Evolutionary conservation across 2,888 invertebrate genomes (phyloP).

Genomic region (Beris chalybata): DNA sequence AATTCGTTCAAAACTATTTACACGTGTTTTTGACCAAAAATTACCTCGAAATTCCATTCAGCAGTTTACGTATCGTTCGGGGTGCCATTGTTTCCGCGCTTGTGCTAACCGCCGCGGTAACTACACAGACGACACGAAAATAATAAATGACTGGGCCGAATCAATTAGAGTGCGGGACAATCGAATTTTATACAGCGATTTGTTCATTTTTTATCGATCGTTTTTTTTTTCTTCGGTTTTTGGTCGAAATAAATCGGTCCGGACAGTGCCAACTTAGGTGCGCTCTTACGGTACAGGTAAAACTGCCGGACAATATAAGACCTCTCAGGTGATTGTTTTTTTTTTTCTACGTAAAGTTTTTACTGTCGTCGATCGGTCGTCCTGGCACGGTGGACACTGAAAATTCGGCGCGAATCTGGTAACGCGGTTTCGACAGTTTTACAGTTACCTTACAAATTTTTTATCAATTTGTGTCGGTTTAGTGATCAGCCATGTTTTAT

Average conservation of each 20-base stretch:
- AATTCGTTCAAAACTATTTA: conserved; percentile 31
- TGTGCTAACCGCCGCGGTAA: conserved; percentile 5
- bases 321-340: too few relatives aligned
- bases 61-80: conserved; percentile 30
- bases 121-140: conserved; percentile 28
- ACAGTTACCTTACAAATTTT: conserved; percentile 36
- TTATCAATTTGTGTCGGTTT: conserved; percentile 35
- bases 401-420: conserved; percentile 30
- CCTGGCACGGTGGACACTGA: background rate
- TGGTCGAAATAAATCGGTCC: conserved; percentile 15
- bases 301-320: too few relatives aligned
- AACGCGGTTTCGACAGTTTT: conserved; percentile 34
- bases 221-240: conserved; percentile 21
- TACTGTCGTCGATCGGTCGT: background rate
- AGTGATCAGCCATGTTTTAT: conserved; percentile 30
- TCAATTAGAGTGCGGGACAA: conserved; percentile 34
- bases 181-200: conserved; percentile 34
- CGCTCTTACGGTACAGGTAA: background rate
- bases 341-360: too few relatives aligned
- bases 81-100: conserved; percentile 26
- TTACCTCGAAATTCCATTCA: conserved; percentile 33
- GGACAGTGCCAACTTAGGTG: background rate
- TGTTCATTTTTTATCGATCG: conserved; percentile 30
- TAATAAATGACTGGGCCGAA: conserved; percentile 30
- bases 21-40: conserved; percentile 34